Evolutionary conservation across 2,888 invertebrate species (phyloP), one percentile per base, ranked within the genome.

Genomic region (Volucella inanis): DNA sequence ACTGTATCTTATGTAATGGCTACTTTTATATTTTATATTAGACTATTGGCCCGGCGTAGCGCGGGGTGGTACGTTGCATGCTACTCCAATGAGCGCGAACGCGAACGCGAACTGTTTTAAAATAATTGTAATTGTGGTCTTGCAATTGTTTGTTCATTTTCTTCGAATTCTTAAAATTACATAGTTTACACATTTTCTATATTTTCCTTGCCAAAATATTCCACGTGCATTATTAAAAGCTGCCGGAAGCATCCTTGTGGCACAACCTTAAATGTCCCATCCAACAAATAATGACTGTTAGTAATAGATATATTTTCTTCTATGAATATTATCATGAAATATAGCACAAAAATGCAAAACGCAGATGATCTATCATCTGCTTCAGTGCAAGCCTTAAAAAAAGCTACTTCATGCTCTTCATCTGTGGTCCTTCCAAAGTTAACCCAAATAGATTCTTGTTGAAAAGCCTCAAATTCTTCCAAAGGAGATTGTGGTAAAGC

Each of bases 11-110:
- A 18, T 18, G 18, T 18, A 18, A 1, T 1, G 2, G 18, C 18
- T 18, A 18, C 18, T 18, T 18, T 2, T 18, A 1, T 18, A 18
- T 1, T 18, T 18, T 18, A 18, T 2, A 18, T 18, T 2, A 18
- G 18, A 18, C 18, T 2, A 1, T 1, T 1, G 18, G 18, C 18
- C 1, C 1, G 18, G 18, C 18, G 18, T 2, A 2, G 18, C 18
- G 2, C 2, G 18, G 18, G 18, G 18, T 2, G 18, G 18, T 18
- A 18, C 18, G 18, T 18, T 2, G 18, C 18, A n/a, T n/a, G n/a
- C n/a, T n/a, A n/a, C n/a, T n/a, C n/a, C 2, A 2, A 2, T 2
- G 18, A 18, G 2, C 1, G 18, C 2, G 2, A 1, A 2, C 2
- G 1, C 18, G 2, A 1, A 1, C 18, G 1, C 18, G 2, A 1